These are phyloP conservation scores for Trematomus bernacchii DNA, from an alignment of 2,797 vertebrate species.

Conservation along the genomic window DNA sequence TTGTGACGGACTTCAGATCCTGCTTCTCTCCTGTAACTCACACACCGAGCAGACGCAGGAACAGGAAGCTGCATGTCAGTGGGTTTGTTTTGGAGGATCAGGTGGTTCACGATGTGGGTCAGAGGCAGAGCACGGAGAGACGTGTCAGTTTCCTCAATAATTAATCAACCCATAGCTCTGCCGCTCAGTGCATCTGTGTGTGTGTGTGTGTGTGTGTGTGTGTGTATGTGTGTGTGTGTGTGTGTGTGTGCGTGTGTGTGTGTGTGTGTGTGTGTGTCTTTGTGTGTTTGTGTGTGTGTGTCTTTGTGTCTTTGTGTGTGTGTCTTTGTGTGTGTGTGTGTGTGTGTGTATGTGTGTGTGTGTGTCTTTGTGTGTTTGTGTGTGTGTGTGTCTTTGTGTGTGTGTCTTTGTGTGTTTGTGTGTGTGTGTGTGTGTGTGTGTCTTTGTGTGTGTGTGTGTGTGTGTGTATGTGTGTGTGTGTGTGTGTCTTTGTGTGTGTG, in stretches of 20 bases:
- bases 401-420: too few relatives aligned
- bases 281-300: neutral
- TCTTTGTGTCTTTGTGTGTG: too few relatives aligned
- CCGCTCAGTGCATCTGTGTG: constrained; percentile 20
- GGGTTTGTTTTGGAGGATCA: constrained; percentile 68
- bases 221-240: constrained; percentile 2
- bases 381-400: too few relatives aligned
- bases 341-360: too few relatives aligned
- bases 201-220: constrained; percentile 19
- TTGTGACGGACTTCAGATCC: too few relatives aligned
- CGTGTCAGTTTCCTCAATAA: constrained; percentile 74
- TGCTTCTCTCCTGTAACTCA: too few relatives aligned
- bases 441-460: too few relatives aligned
- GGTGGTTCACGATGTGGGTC: constrained; percentile 73
- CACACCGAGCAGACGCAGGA: neutral
- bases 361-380: too few relatives aligned
- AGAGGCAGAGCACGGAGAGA: constrained; percentile 68
- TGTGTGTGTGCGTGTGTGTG: neutral
- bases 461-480: too few relatives aligned
- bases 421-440: too few relatives aligned
- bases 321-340: neutral
- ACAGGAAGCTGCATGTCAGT: constrained; percentile 36
- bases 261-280: too few relatives aligned
- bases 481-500: too few relatives aligned
- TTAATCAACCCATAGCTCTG: constrained; percentile 60